Percentiles rank a stretch among this genome's conserved stretches.
These are phyloP conservation scores for Rhyacophila evoluta DNA, from an alignment of 2,888 invertebrate genomes.

Conservation along the genomic window DNA sequence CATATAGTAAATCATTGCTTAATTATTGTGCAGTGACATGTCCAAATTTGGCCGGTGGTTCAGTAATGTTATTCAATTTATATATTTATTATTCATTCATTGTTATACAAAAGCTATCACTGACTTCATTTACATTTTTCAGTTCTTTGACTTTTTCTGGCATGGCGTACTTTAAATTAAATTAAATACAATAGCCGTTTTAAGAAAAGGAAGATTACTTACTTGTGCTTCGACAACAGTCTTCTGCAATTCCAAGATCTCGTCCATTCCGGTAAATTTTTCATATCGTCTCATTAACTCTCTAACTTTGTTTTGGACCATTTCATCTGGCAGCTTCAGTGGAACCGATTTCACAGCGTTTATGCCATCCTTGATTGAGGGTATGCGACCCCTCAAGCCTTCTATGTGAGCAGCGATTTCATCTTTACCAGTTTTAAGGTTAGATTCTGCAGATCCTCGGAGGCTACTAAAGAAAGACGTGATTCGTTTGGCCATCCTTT, in stretches of 20 bases:
- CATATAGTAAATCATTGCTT: too few species aligned
- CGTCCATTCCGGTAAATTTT: conserved; percentile 81
- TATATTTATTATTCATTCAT: too few species aligned
- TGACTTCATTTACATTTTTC: too few species aligned
- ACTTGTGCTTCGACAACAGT: conserved; percentile 79
- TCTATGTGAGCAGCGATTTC: conserved; percentile 37
- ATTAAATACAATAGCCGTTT: neutral
- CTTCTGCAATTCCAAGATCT: conserved; percentile 80
- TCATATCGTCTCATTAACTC: conserved; percentile 69
- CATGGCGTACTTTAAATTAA: too few species aligned
- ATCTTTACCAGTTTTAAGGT: conserved; percentile 41
- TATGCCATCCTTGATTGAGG: conserved; percentile 36
- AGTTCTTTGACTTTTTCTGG: too few species aligned
- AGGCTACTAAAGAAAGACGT: conserved; percentile 39
- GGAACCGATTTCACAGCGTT: conserved; percentile 37
- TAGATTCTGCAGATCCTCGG: conserved; percentile 36
- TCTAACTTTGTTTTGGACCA: conserved; percentile 30
- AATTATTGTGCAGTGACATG: too few species aligned
- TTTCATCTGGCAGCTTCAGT: conserved; percentile 33
- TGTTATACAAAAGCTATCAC: too few species aligned
- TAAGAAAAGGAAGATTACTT: conserved; percentile 33
- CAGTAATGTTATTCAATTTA: too few species aligned
- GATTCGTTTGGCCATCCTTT: conserved; percentile 42
- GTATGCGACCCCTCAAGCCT: conserved; percentile 34
- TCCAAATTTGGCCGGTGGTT: too few species aligned